Evolutionary conservation across 2,797 vertebrate genomes (phyloP).

Genomic region (Strix occidentalis): DNA sequence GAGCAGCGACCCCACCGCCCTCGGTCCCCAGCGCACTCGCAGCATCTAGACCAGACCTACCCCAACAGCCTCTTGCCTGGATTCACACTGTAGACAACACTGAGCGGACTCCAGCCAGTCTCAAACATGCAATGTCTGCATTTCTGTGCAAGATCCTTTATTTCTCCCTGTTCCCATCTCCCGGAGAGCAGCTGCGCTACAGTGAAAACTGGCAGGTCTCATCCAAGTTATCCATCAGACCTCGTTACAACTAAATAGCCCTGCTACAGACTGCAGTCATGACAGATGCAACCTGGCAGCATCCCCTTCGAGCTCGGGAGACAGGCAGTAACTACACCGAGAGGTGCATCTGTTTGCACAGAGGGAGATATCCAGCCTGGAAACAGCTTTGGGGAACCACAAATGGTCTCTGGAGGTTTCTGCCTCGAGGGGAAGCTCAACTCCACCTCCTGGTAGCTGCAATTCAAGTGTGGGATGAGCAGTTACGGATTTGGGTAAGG

Average conservation of each 20-base stretch:
- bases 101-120: neutral
- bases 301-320: neutral
- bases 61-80: neutral
- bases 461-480: neutral
- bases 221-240: neutral
- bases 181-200: fast-evolving
- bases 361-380: neutral
- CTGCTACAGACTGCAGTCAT: neutral
- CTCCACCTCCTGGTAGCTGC: neutral
- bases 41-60: neutral
- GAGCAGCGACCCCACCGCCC: neutral
- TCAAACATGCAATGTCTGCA: neutral
- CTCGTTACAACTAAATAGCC: neutral
- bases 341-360: neutral
- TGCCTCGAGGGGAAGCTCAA: neutral
- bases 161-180: neutral
- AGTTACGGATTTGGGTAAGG: neutral
- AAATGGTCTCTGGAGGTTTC: neutral
- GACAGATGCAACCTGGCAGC: neutral
- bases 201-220: neutral
- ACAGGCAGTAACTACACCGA: neutral
- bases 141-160: neutral
- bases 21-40: neutral
- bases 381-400: neutral
- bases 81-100: neutral